phyloP scores from a whole-genome alignment of 1,140 invertebrate species.

The Eciton burchellii region DNA sequence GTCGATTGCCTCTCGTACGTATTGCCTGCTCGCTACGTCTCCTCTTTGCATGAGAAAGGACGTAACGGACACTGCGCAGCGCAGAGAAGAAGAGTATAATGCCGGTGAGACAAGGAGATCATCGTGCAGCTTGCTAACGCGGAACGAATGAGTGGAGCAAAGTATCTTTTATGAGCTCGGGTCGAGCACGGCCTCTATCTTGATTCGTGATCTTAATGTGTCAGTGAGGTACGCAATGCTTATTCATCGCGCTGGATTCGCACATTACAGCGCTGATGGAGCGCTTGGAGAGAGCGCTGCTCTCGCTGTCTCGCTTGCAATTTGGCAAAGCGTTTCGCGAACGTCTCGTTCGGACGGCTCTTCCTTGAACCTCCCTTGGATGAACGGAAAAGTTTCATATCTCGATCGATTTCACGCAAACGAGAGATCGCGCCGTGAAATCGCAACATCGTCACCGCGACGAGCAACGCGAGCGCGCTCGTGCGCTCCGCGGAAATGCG shows the following conservation, averaged over 20 bases:
- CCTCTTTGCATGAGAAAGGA: no score
- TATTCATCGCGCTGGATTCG: slow-evolving; percentile 53
- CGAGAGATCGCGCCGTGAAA: background rate
- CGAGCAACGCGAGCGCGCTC: background rate
- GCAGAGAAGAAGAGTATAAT: slow-evolving; percentile 41
- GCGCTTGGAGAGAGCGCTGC: slow-evolving; percentile 36
- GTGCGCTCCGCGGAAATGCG: background rate
- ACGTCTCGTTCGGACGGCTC: slow-evolving; percentile 3
- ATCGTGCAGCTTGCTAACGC: slow-evolving; percentile 51
- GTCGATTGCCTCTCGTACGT: background rate
- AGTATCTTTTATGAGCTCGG: slow-evolving; percentile 73
- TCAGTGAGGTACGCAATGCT: slow-evolving; percentile 66
- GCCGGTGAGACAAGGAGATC: slow-evolving; percentile 41
- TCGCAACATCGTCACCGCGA: background rate
- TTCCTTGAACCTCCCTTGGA: background rate
- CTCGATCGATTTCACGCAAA: background rate
- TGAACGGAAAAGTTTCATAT: background rate
- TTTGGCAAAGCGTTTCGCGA: slow-evolving; percentile 22
- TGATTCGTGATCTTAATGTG: slow-evolving; percentile 74
- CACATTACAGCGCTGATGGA: slow-evolving; percentile 52
- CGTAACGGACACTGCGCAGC: slow-evolving; percentile 14
- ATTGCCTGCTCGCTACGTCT: no score
- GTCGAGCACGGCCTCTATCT: slow-evolving; percentile 69
- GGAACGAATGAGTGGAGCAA: slow-evolving; percentile 68
- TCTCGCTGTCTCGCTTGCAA: slow-evolving; percentile 40